These are phyloP conservation scores for Cricetomys ansorgei DNA, from an alignment of 2,113 vertebrate genomes.

Conservation along the genomic window DNA sequence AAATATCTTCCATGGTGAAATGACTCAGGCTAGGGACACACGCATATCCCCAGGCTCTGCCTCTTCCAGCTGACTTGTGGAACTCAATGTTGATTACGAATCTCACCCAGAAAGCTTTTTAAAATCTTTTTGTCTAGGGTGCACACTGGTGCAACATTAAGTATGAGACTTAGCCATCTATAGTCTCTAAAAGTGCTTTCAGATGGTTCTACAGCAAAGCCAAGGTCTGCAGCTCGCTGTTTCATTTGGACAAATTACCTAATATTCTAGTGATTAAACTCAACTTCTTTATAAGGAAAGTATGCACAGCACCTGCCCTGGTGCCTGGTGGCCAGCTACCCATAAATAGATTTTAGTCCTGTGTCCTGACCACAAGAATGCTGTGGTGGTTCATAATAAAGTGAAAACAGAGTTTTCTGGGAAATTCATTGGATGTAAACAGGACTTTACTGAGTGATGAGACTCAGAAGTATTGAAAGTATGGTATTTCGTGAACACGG, in stretches of 20 bases:
- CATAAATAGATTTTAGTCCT: background rate
- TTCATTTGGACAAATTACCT: conserved; percentile 25
- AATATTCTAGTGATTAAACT: conserved; percentile 24
- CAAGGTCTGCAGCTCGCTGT: background rate
- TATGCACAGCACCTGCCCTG: background rate
- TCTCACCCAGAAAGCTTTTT: background rate
- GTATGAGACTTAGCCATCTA: background rate
- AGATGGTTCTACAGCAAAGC: background rate
- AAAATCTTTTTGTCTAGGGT: background rate
- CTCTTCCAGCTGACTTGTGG: background rate
- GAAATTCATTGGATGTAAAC: background rate
- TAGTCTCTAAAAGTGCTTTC: background rate
- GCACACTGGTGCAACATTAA: background rate
- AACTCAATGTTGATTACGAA: background rate
- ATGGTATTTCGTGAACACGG: background rate
- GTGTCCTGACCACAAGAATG: background rate
- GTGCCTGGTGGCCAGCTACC: background rate
- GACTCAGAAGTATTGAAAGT: background rate
- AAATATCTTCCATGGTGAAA: background rate
- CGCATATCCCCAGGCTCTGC: background rate
- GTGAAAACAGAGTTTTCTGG: background rate
- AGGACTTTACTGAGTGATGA: background rate
- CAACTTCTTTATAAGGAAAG: conserved; percentile 23
- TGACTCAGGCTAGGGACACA: background rate
- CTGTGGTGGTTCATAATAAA: background rate